These are phyloP conservation scores for Clepsis dumicolana DNA, from an alignment of 2,888 invertebrate genomes.

Conservation along the genomic window DNA sequence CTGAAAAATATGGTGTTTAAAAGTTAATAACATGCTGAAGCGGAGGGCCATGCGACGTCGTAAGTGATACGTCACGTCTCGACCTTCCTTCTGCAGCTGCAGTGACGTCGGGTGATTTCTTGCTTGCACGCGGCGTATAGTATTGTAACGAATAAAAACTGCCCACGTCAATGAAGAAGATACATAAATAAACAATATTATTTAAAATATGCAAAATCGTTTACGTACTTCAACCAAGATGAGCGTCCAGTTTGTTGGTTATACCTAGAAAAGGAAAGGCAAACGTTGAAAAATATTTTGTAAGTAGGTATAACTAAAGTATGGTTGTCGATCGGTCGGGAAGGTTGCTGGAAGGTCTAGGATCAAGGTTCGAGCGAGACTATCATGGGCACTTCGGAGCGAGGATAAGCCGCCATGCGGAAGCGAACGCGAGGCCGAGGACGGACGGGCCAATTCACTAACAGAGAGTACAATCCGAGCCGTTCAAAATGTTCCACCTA, in stretches of 20 bases:
- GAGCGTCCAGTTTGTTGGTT: constrained; percentile 84
- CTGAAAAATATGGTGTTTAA: constrained; percentile 49
- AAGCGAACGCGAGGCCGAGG: constrained; percentile 83
- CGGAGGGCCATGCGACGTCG: constrained; percentile 75
- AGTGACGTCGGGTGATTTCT: constrained; percentile 65
- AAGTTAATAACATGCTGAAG: constrained; percentile 73
- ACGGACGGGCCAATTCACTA: constrained; percentile 78
- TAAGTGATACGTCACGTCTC: constrained; percentile 77
- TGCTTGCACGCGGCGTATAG: constrained; percentile 3
- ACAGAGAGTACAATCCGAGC: constrained; percentile 68
- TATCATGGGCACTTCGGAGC: constrained; percentile 78
- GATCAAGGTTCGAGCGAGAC: constrained; percentile 77
- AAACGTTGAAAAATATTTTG: constrained; percentile 55
- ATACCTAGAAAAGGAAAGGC: constrained; percentile 85
- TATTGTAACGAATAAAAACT: constrained; percentile 17
- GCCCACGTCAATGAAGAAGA: constrained; percentile 1
- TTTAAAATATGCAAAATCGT: constrained; percentile 60
- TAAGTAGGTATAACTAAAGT: constrained; percentile 30
- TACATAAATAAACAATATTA: constrained; percentile 50
- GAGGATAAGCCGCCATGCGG: constrained; percentile 83
- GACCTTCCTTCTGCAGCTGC: constrained; percentile 74
- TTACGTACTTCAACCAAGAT: constrained; percentile 85
- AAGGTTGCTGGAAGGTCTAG: constrained; percentile 74
- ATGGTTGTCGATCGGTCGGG: constrained; percentile 40
- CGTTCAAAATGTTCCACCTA: constrained; percentile 58